These are phyloP conservation scores for Erebia epiphron DNA, from an alignment of 2,888 invertebrate genomes.

Conservation along the genomic window DNA sequence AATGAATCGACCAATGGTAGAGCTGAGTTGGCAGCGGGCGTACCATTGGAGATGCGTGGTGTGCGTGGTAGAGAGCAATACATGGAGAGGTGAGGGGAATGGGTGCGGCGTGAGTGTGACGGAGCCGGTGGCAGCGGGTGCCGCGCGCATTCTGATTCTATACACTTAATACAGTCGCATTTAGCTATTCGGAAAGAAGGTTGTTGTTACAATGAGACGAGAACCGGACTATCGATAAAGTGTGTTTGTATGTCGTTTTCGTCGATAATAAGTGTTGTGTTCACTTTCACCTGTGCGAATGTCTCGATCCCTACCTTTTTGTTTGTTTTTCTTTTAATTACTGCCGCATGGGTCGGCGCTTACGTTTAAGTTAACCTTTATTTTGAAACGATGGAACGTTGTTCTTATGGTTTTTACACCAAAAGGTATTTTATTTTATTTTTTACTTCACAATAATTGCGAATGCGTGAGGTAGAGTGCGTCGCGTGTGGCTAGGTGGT, in stretches of 20 bases:
- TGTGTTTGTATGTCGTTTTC: conserved; percentile 83
- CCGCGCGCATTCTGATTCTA: conserved; percentile 55
- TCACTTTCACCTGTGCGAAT: conserved; percentile 83
- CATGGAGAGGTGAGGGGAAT: conserved; percentile 58
- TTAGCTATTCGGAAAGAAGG: conserved; percentile 78
- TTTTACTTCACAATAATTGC: conserved; percentile 77
- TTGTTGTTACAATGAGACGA: conserved; percentile 79
- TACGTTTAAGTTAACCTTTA: conserved; percentile 82
- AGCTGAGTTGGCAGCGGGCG: conserved; percentile 60
- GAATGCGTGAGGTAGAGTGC: conserved; percentile 70
- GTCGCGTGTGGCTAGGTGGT: conserved; percentile 69
- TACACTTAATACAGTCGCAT: conserved; percentile 61
- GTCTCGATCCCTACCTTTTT: conserved; percentile 79
- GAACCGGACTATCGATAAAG: conserved; percentile 80
- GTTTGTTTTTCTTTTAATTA: conserved; percentile 77
- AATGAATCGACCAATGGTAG: conserved; percentile 65
- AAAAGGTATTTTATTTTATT: conserved; percentile 88
- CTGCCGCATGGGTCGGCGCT: conserved; percentile 81
- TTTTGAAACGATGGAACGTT: conserved; percentile 89
- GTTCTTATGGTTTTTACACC: conserved; percentile 91
- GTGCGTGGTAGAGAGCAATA: conserved; percentile 61
- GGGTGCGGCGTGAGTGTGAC: conserved; percentile 64
- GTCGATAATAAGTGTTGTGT: conserved; percentile 82
- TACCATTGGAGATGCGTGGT: conserved; percentile 65
- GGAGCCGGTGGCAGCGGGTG: conserved; percentile 54